Evolutionary conservation across 2,797 vertebrate species (phyloP).

Genomic region (Galagoides demidoff): DNA sequence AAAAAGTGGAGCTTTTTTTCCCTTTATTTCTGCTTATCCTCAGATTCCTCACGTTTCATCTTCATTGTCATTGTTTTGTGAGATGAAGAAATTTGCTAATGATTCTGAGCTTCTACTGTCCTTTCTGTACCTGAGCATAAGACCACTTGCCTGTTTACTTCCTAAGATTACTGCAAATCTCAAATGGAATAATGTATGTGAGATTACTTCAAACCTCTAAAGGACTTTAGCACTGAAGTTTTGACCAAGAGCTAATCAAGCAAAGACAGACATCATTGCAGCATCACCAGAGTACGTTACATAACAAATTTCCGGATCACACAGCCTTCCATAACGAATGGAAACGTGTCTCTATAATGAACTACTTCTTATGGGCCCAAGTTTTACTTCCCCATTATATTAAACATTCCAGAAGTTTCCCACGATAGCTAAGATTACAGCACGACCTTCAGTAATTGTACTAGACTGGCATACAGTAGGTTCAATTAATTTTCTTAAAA

Average conservation of each 20-base stretch:
- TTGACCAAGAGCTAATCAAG: not conserved
- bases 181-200: not conserved
- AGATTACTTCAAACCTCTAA: not conserved
- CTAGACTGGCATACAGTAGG: not conserved
- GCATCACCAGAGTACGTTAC: not conserved
- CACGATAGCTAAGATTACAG: not conserved
- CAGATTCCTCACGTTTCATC: not conserved
- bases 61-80: not conserved
- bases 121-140: not conserved
- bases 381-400: not conserved
- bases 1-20: not conserved
- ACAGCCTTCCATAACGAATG: not conserved
- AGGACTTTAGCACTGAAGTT: not conserved
- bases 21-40: not conserved
- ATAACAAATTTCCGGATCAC: not conserved
- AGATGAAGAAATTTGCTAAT: not conserved
- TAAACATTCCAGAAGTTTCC: not conserved
- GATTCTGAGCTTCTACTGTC: not conserved
- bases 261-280: not conserved
- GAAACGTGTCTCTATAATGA: not conserved
- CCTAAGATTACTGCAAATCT: not conserved
- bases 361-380: not conserved
- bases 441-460: not conserved
- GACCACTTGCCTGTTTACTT: not conserved
- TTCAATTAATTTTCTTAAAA: not conserved